phyloP scores from a whole-genome alignment of 2,888 invertebrate genomes.

The Melinopterus prodromus region DNA sequence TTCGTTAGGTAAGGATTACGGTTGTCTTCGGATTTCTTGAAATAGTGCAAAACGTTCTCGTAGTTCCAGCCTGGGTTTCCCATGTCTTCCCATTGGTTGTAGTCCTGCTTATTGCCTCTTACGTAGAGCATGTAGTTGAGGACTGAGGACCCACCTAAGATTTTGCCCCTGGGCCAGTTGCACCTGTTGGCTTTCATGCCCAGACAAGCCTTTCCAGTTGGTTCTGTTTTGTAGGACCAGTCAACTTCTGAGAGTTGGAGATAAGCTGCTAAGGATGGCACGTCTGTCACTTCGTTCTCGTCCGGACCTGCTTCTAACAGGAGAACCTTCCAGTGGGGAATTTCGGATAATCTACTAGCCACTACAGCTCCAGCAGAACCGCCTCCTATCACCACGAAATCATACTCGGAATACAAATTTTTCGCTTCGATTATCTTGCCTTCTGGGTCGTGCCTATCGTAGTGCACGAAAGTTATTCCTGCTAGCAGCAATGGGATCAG shows the following conservation, averaged over 20 bases:
- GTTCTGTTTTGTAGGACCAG: constrained; percentile 91
- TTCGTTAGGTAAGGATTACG: constrained; percentile 82
- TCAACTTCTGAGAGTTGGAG: constrained; percentile 86
- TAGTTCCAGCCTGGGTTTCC: constrained; percentile 91
- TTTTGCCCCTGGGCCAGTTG: constrained; percentile 90
- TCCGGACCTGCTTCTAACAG: constrained; percentile 87
- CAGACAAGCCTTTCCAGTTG: constrained; percentile 80
- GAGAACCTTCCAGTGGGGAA: constrained; percentile 78
- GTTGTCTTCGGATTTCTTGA: constrained; percentile 90
- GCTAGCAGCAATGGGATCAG: constrained; percentile 84
- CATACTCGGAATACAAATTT: constrained; percentile 74
- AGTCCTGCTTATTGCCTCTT: constrained; percentile 82
- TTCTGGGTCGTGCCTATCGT: constrained; percentile 84
- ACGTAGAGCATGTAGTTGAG: constrained; percentile 93
- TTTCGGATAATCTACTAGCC: constrained; percentile 77
- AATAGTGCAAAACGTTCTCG: constrained; percentile 84
- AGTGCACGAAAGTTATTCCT: constrained; percentile 81
- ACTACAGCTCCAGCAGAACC: constrained; percentile 92
- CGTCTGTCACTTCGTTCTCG: constrained; percentile 88
- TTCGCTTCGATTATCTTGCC: constrained; percentile 75
- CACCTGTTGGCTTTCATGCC: constrained; percentile 84
- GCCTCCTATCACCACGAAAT: constrained; percentile 84
- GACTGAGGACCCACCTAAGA: constrained; percentile 87
- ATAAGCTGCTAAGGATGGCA: constrained; percentile 87
- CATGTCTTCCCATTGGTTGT: constrained; percentile 85